These are phyloP conservation scores for Melipona beecheii DNA, from an alignment of 2,888 invertebrate species.

Conservation along the genomic window DNA sequence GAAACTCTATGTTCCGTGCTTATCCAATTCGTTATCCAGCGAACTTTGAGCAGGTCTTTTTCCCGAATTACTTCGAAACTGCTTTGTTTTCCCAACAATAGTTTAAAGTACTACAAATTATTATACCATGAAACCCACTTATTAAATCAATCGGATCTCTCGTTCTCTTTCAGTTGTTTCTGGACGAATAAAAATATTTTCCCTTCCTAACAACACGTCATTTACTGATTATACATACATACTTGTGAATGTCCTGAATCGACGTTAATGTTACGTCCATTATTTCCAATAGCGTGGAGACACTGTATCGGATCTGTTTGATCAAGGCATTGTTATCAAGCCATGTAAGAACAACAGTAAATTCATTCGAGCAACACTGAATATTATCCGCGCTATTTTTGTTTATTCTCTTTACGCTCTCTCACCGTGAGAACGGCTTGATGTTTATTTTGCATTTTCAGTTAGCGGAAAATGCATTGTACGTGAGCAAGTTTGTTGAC, in stretches of 20 bases:
- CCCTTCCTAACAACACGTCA: neutral
- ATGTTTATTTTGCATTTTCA: too few relatives aligned
- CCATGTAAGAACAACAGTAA: neutral
- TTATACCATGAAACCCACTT: conserved; percentile 18
- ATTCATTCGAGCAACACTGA: neutral
- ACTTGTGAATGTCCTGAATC: too few relatives aligned
- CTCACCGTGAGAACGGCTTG: too few relatives aligned
- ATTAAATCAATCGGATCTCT: conserved; percentile 8
- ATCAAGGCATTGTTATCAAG: neutral
- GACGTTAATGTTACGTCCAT: too few relatives aligned
- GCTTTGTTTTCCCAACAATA: conserved; percentile 1
- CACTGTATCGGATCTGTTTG: neutral
- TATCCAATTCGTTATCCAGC: conserved; percentile 55
- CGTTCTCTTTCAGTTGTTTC: neutral
- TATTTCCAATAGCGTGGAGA: neutral
- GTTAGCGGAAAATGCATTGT: too few relatives aligned
- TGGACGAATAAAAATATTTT: too few relatives aligned
- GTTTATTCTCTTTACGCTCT: neutral
- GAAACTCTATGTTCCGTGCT: conserved; percentile 33
- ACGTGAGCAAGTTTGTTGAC: too few relatives aligned
- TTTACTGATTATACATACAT: too few relatives aligned
- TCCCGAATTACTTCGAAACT: conserved; percentile 22
- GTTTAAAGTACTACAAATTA: conserved; percentile 13
- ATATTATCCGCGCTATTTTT: neutral
- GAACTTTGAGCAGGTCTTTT: conserved; percentile 48